Evolutionary conservation across 2,888 invertebrate species (phyloP), one percentile per base, ranked within the genome.

Genomic region (Heteropelma amictum): DNA sequence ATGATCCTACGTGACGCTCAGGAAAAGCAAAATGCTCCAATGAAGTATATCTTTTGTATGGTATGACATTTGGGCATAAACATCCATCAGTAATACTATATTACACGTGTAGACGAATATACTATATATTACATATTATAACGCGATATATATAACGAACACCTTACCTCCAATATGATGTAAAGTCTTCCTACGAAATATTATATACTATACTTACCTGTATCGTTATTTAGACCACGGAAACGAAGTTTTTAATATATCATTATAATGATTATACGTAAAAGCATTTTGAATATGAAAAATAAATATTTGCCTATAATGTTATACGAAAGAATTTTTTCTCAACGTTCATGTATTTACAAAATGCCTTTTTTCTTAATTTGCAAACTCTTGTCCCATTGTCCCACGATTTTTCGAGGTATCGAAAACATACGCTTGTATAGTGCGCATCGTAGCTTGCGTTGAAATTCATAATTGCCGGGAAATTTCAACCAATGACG

Each of bases 151-250:
- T 10, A 17, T 28, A 42, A 58, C 42, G 10, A 42, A 58, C 12
- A 21, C 40, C 30, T 30, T 26, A 49, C 63, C 17, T 49, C 47
- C 38, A 47, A 33, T 17, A 56, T 58, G 19, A 54, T 54, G 60
- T 47, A 61, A 61, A 72, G 72, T 72, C 72, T 72, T 72, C 72
- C 72, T 61, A 54, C 54, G 54, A 67, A 61, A 58, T 65, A 28
- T 51, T 47, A 56, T 56, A 45, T 30, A 47, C 30, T 49, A 30
- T 28, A 19, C n/a, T 45, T 12, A 21, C 38, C 14, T 33, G 19
- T 21, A 17, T 65, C 8, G 28, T 42, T 49, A 53, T 33, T 12
- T 8, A 42, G 3, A 28, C 4, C 28, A 58, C 10, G 14, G 26
- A 40, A 8, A 40, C 49, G n/a, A n/a, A n/a, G 19, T 38, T 38